Evolutionary conservation across 2,797 vertebrate genomes (phyloP), one percentile per base, ranked within the genome.

Genomic region (Tragelaphus oryx): DNA sequence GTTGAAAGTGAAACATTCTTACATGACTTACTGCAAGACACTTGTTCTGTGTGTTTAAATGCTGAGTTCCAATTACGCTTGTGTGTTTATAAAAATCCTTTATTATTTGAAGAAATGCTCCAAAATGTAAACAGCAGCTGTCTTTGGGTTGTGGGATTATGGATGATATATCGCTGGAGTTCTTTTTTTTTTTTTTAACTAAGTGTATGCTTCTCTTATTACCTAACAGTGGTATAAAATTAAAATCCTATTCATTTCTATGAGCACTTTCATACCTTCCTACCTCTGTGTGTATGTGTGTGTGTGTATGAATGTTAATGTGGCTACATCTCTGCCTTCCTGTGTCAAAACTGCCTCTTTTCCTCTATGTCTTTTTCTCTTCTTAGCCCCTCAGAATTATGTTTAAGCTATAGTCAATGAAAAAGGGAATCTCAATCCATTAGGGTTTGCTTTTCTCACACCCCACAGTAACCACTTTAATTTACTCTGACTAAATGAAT

Each of bases 21-120:
- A 84, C 92, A 30, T 60, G 44, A 91, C 8, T 92, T 68, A 30
- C 20, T 75, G 18, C 0, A 59, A 92, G 26, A 85, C 44, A 41
- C 11, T 60, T 85, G 88, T 83, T 60, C 46, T 93, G 5, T 92
- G 2, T 57, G 52, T 79, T 92, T 92, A 82, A 93, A 79, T n/a
- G 22, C 28, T 89, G 74, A 93, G 16, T n/a, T 93, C n/a, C 20
- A 54, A 60, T 92, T 75, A 93, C 22, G n/a, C 37, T 82, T 93
- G 8, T 3, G 6, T 62, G 75, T 57, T 93, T 78, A 84, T 54
- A 82, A 93, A 87, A 93, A 52, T 20, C 8, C 14, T 92, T 87
- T 54, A 94, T 74, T 90, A 85, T 88, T 91, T 30, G 11, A 95
- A 92, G 33, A 94, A 93, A 93, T 79, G 50, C n/a, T 96, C 46